Base-by-base conservation (phyloP, 2,888 invertebrate species). In the Hipparchia sbordonii region DNA sequence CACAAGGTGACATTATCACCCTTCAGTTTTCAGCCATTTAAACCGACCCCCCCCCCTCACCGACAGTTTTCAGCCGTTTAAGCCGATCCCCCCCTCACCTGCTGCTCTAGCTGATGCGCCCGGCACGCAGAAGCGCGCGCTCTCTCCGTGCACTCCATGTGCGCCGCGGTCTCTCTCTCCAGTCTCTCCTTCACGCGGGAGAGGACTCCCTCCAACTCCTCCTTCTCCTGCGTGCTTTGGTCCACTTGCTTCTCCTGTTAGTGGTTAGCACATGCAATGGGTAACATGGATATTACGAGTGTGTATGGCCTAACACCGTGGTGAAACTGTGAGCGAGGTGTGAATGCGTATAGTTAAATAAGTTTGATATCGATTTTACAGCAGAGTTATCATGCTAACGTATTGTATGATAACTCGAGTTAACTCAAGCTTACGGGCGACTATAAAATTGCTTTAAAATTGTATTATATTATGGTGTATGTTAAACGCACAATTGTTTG, bases 151-250 rank as follows among this genome's bases (percentile, higher is more conserved):
- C 98, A 97, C 90, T 98, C 98, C 84, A 97, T 96, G 83, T 98
- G 98, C 73, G 96, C 95, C 0, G 97, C 96, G 0, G 97, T 97
- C 90, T 98, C 98, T 80, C 97, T 96, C 88, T 98, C 98, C 48
- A 98, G 91, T 6, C 98, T 95, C 83, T 98, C 97, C 84, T 98
- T 97, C 84, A 98, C 95, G 71, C 98, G 94, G 0, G 95, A 92
- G 76, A 98, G 92, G 74, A 97, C 96, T 2, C 97, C 96, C 88
- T 98, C 97, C 80, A 98, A 93, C 88, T 98, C 98, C 91, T 98
- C 98, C 84, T 97, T 97, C 92, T 99, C 98, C 85, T 98, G 98
- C 74, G 96, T 96, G 84, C 97, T 96, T 82, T 97, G 95, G 91
- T 98, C 98, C 77, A 98, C 94, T 87, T 98, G 98, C 89, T 98